Base-by-base conservation (phyloP, 1,140 invertebrate species). In the Aphelenchoides besseyi region DNA sequence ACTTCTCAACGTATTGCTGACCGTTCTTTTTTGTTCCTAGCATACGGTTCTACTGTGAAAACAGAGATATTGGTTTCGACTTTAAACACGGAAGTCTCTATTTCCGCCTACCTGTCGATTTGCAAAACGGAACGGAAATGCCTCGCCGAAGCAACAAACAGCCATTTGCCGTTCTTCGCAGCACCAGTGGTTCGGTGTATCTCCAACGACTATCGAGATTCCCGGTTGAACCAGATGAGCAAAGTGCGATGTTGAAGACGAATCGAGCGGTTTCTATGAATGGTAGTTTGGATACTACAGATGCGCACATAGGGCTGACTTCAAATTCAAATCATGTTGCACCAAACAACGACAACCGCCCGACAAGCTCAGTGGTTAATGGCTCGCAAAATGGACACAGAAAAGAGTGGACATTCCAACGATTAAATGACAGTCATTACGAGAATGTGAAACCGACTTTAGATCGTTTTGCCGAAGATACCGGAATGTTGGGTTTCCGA, bases 401-500 rank as follows among this genome's bases (percentile, higher is more conserved):
- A n/a, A n/a, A n/a, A n/a, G n/a, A n/a, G n/a, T n/a, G 37, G 5
- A 41, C n/a, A n/a, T 41, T 41, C 5, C 37, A 41, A n/a, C n/a
- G 37, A n/a, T n/a, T 41, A 8, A 41, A n/a, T 41, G 37, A 8
- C n/a, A 41, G 37, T 41, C 37, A 48, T 23, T 12, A 48, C 16
- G 59, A 61, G n/a, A 54, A 70, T 28, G 37, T 71, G 2, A 29
- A 33, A 30, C 70, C 69, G 23, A 54, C 69, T 12, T n/a, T 72
- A n/a, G 32, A 72, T 16, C n/a, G 69, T 9, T 72, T 72, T 54
- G 71, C 71, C 3, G 75, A 77, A 30, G 75, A 77, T 30, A 76
- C 74, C 0, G 61, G 66, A 30, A 76, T 77, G 71, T 37, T 76
- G 8, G 75, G 74, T 33, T 73, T 76, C 57, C 66, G 75, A 32